Base-by-base conservation (phyloP, 2,888 invertebrate genomes). In the Agrotis exclamationis region DNA sequence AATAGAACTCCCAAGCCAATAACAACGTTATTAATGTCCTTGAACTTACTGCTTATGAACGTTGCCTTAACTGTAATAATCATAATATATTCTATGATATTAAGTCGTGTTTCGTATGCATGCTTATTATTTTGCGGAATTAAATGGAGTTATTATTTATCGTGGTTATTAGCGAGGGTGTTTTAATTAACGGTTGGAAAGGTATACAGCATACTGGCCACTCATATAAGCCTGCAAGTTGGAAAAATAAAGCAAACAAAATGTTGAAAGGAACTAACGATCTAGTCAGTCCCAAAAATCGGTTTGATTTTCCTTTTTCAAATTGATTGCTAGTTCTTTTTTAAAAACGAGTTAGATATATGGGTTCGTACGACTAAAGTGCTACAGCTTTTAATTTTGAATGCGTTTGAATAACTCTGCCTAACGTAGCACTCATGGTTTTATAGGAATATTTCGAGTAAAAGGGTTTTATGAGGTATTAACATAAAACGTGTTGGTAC, bases 1-100 rank as follows among this genome's bases (percentile, higher is more conserved):
- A 84, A 82, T 84, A 60, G 65, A 75, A 79, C 79, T 76, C 82
- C 75, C 82, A 50, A 73, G 67, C 68, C 79, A 84, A 84, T 84
- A 82, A 70, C 69, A 64, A 74, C 66, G 70, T 73, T 82, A 84
- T 82, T 82, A 84, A 84, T 70, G 56, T 60, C 62, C 78, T 68
- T 72, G 72, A 78, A 73, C 72, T 54, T 51, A 60, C 60, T 64
- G 53, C 57, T 71, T 69, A 70, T 54, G 69, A 71, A 54, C 63
- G 51, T 59, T 56, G 54, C 39, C 60, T 24, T 76, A 68, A 62
- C 57, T 68, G 59, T 64, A 45, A 50, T 64, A 62, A 58, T 50
- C 11, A 58, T 57, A 50, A 20, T 14, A 47, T 28, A 63, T 28
- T 33, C 18, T 48, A 28, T 57, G 22, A 57, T 62, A 58, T 33